Evolutionary conservation across 2,797 vertebrate genomes (phyloP).

Genomic region (Pseudochirops cupreus): DNA sequence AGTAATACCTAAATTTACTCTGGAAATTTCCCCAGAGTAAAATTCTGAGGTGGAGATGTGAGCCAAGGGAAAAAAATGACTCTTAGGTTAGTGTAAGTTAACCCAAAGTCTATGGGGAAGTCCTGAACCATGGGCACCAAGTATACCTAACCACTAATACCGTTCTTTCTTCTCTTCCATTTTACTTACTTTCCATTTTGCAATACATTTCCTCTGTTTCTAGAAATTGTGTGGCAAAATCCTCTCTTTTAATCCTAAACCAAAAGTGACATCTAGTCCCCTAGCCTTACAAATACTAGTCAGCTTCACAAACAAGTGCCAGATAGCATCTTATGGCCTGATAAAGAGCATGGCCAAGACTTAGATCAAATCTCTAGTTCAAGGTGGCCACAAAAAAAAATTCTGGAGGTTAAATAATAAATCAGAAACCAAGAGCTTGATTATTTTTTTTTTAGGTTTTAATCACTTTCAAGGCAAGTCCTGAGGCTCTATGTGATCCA

Average conservation of each 20-base stretch:
- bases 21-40: background rate
- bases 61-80: background rate
- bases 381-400: background rate
- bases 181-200: background rate
- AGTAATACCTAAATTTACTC: background rate
- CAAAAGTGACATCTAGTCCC: background rate
- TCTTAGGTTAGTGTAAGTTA: background rate
- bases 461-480: background rate
- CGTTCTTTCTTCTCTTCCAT: background rate
- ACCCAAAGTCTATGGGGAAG: no score
- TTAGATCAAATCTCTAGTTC: background rate
- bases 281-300: background rate
- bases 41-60: background rate
- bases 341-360: background rate
- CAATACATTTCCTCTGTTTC: background rate
- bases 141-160: background rate
- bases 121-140: background rate
- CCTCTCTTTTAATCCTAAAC: background rate
- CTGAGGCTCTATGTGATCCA: background rate
- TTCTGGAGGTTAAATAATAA: background rate
- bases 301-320: background rate
- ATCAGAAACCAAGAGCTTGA: background rate
- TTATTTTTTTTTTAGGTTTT: background rate
- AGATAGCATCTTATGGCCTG: background rate
- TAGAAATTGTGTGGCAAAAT: no score